Evolutionary conservation across 1,140 invertebrate genomes (phyloP).

Genomic region (Myzus persicae): DNA sequence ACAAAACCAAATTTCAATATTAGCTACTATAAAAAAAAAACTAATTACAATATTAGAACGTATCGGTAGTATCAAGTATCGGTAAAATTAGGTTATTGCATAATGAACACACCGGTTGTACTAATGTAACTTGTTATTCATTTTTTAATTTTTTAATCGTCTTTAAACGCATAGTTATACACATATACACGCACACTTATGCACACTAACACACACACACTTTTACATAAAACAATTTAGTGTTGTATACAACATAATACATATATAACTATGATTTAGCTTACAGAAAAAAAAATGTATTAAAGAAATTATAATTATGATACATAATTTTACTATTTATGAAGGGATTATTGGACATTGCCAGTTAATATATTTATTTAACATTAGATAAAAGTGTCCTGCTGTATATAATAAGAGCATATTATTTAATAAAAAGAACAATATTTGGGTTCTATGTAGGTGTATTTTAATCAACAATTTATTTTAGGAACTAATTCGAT

Average conservation of each 20-base stretch:
- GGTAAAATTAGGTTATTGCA: slow-evolving; percentile 45
- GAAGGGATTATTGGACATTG: not conserved
- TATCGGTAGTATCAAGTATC: not conserved
- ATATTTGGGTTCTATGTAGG: not conserved
- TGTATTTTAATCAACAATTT: slow-evolving; percentile 8
- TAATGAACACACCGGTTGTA: slow-evolving; percentile 55
- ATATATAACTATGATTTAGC: slow-evolving; percentile 19
- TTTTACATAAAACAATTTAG: slow-evolving; percentile 1
- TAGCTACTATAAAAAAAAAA: not conserved
- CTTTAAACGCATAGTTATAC: slow-evolving; percentile 14
- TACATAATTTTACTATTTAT: slow-evolving; percentile 40
- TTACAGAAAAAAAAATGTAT: not conserved
- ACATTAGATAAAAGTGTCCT: not conserved
- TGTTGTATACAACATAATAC: slow-evolving; percentile 13
- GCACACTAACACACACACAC: slow-evolving; percentile 11
- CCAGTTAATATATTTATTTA: not conserved
- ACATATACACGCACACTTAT: not conserved
- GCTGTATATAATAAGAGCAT: not conserved
- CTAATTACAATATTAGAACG: slow-evolving; percentile 3
- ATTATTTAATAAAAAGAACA: not conserved
- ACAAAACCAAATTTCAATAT: slow-evolving; percentile 12
- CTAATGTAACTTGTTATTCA: slow-evolving; percentile 47
- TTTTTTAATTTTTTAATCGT: slow-evolving; percentile 17
- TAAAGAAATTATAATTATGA: not conserved
- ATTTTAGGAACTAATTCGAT: slow-evolving; percentile 54